Base-by-base conservation (phyloP, 2,797 vertebrate species). In the Parauchenoglanis punctatus region DNA sequence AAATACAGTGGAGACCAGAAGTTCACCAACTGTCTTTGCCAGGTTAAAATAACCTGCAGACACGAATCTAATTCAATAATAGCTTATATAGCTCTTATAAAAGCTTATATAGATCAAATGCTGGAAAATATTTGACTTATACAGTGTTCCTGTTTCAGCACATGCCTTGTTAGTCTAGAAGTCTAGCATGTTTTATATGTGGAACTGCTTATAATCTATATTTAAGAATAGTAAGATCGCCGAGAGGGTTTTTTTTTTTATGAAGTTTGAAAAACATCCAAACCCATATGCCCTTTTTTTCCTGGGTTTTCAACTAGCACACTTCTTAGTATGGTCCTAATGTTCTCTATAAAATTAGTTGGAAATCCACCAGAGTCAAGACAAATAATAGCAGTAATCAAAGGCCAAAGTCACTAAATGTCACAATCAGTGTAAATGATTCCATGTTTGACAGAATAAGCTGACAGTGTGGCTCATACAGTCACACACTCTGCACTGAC, bases 11-110 rank as follows among this genome's bases (percentile, higher is more conserved):
- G 65, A 75, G 75, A 68, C 80, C 40, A 84, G 83, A 84, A 86
- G 88, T 89, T 86, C 75, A 86, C 76, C 20, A 78, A 44, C 18
- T 23, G 76, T 83, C 35, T 78, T 40, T 77, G 17, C 52, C 81
- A 17, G 61, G 72, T 73, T 86, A 25, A 83, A 72, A 54, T 31
- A 75, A 78, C 28, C 84, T 78, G 63, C 72, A 58, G 20, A 18
- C 6, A 49, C 83, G 67, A 76, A 56, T 28, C 44, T 44, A 46
- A 86, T 86, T 46, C 13, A 72, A 35, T 63, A 58, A 78, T 68
- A 25, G 35, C 3, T 44, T 61, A 44, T 61, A 76, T 20, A 85
- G 40, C n/a, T 13, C 44, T 63, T 20, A 80, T 46, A 80, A 67
- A 52, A 44, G 13, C 35, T 25, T 10, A 40, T 81, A 23, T 44